Conservation (phyloP, 1,140 invertebrate genomes). For the Chlorops oryzae region DNA sequence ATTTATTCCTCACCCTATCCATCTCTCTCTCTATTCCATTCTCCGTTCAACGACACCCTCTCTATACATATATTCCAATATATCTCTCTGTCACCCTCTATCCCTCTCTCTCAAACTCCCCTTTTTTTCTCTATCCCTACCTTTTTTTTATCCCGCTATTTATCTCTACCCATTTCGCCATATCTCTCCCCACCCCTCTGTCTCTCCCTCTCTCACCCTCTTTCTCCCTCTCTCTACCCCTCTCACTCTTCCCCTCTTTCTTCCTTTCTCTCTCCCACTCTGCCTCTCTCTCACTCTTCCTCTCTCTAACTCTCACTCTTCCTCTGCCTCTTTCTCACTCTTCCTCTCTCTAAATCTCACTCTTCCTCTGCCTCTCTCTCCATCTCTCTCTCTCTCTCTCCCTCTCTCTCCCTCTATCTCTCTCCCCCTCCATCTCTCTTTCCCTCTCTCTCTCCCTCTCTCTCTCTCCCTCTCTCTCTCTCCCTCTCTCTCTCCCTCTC, state of each 20-base stretch:
- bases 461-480: too few relatives aligned
- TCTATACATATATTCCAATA: too few relatives aligned
- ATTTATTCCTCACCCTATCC: too few relatives aligned
- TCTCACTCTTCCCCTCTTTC: too few relatives aligned
- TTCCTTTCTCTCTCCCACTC: neutral
- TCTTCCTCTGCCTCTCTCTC: too few relatives aligned
- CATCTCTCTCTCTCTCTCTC: too few relatives aligned
- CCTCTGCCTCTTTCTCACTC: too few relatives aligned
- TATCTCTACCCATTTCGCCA: neutral
- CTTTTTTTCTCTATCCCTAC: neutral
- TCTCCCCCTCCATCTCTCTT: too few relatives aligned
- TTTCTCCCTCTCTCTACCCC: neutral
- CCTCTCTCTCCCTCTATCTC: too few relatives aligned
- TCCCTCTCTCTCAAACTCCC: neutral
- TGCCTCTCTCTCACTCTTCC: neutral
- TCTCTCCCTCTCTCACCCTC: neutral
- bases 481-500: neutral
- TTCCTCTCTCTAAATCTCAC: too few relatives aligned
- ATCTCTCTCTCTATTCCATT: too few relatives aligned
- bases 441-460: neutral
- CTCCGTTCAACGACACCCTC: too few relatives aligned
- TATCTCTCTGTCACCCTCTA: neutral
- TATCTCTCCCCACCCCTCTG: neutral
- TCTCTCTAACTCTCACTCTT: neutral
- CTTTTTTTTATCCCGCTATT: neutral